Evolutionary conservation across 2,888 invertebrate species (phyloP).

Genomic region (Eurytoma adleriae): DNA sequence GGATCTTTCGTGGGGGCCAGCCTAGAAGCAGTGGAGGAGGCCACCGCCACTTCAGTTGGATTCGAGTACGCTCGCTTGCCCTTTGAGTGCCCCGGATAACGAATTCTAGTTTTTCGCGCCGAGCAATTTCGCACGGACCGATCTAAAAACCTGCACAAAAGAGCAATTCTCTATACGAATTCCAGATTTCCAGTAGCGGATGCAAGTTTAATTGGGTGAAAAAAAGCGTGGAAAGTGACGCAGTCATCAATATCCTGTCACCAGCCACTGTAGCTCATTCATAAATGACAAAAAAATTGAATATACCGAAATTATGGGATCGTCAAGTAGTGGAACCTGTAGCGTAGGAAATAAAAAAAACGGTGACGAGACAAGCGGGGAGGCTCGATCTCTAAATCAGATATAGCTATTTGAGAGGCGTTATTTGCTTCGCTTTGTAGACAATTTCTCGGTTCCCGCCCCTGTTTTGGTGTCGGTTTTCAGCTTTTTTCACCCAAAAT

Average conservation of each 20-base stretch:
- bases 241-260: no score
- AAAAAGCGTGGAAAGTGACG: no score
- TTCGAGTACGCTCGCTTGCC: no score
- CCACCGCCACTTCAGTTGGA: no score
- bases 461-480: constrained; percentile 76
- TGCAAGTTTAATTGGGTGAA: no score
- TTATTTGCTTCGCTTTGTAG: constrained; percentile 72
- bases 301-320: constrained; percentile 7
- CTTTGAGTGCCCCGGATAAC: no score
- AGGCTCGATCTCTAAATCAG: constrained; percentile 66
- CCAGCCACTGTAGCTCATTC: not conserved
- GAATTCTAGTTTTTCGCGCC: no score
- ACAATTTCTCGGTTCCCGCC: constrained; percentile 72
- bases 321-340: constrained; percentile 27
- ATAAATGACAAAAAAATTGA: constrained; percentile 17
- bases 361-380: constrained; percentile 42
- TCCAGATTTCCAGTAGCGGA: no score
- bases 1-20: not conserved
- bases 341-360: constrained; percentile 37
- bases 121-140: no score
- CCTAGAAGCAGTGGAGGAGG: no score
- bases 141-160: no score
- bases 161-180: no score
- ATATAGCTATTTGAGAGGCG: constrained; percentile 70
- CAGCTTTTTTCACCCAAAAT: constrained; percentile 74